Conservation (phyloP, 2,113 vertebrate species). For the Corythoichthys haematopterus region DNA sequence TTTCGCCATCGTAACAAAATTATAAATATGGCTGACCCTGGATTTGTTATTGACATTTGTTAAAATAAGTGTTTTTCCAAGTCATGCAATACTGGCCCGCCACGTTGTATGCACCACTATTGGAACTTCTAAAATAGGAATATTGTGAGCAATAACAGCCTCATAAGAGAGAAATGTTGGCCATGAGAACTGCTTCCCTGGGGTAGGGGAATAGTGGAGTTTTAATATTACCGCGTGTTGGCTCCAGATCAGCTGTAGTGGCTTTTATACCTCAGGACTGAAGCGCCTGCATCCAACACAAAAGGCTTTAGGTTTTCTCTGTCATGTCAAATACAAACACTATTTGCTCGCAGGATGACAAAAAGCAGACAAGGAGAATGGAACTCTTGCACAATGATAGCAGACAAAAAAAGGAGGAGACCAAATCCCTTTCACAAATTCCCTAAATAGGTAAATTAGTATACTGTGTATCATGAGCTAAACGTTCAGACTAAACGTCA, state of each 20-base stretch:
- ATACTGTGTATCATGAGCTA: neutral
- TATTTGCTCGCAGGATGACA: slow-evolving; percentile 8
- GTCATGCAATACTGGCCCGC: slow-evolving; percentile 2
- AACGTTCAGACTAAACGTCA: too few relatives aligned
- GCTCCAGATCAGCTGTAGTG: slow-evolving; percentile 39
- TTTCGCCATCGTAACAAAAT: neutral
- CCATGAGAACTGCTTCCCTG: slow-evolving; percentile 31
- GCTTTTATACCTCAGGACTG: slow-evolving; percentile 29
- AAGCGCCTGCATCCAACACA: slow-evolving; percentile 26
- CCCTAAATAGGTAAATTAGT: neutral
- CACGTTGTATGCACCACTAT: slow-evolving; percentile 10
- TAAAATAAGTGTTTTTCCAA: slow-evolving; percentile 2
- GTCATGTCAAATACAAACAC: slow-evolving; percentile 23
- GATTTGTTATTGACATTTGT: neutral
- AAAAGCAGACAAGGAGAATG: slow-evolving; percentile 13
- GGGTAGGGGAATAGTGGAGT: slow-evolving; percentile 35
- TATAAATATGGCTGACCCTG: neutral
- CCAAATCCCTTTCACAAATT: slow-evolving; percentile 33
- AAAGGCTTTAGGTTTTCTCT: slow-evolving; percentile 29
- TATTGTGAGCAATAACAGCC: slow-evolving; percentile 37
- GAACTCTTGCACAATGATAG: slow-evolving; percentile 21
- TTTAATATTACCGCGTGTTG: slow-evolving; percentile 49
- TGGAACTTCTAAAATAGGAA: slow-evolving; percentile 17
- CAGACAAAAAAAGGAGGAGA: slow-evolving; percentile 8
- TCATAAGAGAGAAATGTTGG: slow-evolving; percentile 35